Conservation (phyloP, 2,888 invertebrate genomes). For the Panopea generosa region DNA sequence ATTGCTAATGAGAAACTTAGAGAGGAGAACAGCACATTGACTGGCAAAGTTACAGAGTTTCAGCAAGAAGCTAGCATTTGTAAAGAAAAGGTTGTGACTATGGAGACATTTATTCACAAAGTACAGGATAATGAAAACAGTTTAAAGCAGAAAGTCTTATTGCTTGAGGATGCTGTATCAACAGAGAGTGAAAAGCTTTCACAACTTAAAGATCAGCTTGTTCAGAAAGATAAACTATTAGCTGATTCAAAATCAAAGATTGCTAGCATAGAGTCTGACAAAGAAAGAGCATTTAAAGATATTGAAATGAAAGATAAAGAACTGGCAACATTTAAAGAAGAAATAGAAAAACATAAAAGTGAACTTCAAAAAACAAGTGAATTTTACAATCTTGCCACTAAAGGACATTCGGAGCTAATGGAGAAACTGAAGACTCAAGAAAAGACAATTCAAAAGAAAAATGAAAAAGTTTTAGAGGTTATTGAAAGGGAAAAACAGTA, state of each 20-base stretch:
- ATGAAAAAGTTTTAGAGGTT: slow-evolving; percentile 28
- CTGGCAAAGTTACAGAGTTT: slow-evolving; percentile 17
- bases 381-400: slow-evolving; percentile 51
- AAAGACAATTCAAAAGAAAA: slow-evolving; percentile 30
- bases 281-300: slow-evolving; percentile 33
- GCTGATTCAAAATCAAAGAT: slow-evolving; percentile 29
- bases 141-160: slow-evolving; percentile 22
- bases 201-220: slow-evolving; percentile 30
- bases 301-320: slow-evolving; percentile 31
- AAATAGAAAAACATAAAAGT: slow-evolving; percentile 10
- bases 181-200: slow-evolving; percentile 25
- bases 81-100: slow-evolving; percentile 31
- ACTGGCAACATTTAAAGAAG: slow-evolving; percentile 21
- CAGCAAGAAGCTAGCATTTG: slow-evolving; percentile 21
- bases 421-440: slow-evolving; percentile 42
- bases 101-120: slow-evolving; percentile 37
- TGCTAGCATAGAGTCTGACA: slow-evolving; percentile 19
- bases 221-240: slow-evolving; percentile 29
- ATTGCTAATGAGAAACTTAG: slow-evolving; percentile 20
- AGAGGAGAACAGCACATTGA: slow-evolving; percentile 16
- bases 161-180: slow-evolving; percentile 23
- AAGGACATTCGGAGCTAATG: slow-evolving; percentile 48
- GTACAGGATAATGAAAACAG: slow-evolving; percentile 38
- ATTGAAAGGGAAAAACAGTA: slow-evolving; percentile 35
- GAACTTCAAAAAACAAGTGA: slow-evolving; percentile 48